A percentile compares a stretch with the other conserved stretches of the same genome.
Conservation (phyloP, 2,113 vertebrate genomes). For the Pristiophorus japonicus region DNA sequence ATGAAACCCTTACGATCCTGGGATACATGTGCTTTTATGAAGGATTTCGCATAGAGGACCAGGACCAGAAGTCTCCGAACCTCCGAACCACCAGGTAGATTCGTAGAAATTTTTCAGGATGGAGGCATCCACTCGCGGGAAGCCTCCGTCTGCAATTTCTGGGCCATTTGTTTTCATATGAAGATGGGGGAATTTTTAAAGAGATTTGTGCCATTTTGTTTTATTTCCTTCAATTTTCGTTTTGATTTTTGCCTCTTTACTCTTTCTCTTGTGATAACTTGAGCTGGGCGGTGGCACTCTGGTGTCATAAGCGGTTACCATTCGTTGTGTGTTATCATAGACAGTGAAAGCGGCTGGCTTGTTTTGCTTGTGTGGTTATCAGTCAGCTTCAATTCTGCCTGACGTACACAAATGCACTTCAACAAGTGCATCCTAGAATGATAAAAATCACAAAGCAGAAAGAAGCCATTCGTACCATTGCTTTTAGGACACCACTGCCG, state of each 20-base stretch:
- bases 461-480: neutral
- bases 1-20: too few species aligned
- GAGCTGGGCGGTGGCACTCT: neutral
- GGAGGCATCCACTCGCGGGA: too few species aligned
- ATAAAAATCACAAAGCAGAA: neutral
- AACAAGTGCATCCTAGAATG: neutral
- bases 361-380: neutral
- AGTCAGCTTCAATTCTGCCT: neutral
- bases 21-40: too few species aligned
- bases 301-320: neutral
- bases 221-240: neutral
- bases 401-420: neutral
- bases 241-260: neutral
- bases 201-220: neutral
- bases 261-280: neutral
- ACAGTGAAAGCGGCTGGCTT: neutral
- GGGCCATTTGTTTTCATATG: neutral
- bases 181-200: neutral
- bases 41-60: too few species aligned
- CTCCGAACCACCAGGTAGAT: too few species aligned
- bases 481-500: neutral
- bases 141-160: too few species aligned
- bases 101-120: too few species aligned
- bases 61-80: too few species aligned
- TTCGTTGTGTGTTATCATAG: neutral